Conservation (phyloP, 1,140 invertebrate species). For the Pogonomyrmex californicus region DNA sequence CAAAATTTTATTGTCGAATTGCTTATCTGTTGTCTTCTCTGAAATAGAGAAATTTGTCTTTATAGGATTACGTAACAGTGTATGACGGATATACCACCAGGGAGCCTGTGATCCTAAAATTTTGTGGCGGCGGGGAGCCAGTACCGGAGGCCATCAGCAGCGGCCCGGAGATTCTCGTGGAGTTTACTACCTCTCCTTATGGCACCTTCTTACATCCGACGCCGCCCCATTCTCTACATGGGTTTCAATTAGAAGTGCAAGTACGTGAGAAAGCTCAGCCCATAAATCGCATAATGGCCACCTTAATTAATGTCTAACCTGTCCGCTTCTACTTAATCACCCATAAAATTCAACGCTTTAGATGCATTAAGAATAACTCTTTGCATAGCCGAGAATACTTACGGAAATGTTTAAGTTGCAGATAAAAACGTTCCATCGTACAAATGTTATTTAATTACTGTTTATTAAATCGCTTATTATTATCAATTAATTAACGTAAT, state of each 20-base stretch:
- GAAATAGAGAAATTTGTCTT: constrained; percentile 37
- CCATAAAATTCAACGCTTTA: constrained; percentile 24
- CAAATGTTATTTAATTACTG: neutral
- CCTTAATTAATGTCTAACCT: constrained; percentile 47
- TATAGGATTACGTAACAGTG: constrained; percentile 94
- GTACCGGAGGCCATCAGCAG: constrained; percentile 94
- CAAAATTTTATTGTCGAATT: constrained; percentile 10
- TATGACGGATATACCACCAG: constrained; percentile 96
- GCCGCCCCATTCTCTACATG: constrained; percentile 92
- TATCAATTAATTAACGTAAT: too few relatives aligned
- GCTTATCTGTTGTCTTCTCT: neutral
- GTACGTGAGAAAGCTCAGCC: constrained; percentile 84
- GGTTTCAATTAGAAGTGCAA: constrained; percentile 95
- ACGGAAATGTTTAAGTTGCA: neutral
- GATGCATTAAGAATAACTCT: neutral
- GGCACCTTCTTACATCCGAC: constrained; percentile 94
- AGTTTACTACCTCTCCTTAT: constrained; percentile 96
- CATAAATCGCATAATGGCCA: constrained; percentile 55
- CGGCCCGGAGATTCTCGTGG: constrained; percentile 94
- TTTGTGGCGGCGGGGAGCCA: constrained; percentile 95
- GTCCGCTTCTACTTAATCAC: constrained; percentile 29
- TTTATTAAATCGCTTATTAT: neutral
- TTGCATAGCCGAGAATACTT: neutral
- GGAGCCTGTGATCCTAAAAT: constrained; percentile 95
- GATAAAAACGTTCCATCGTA: neutral